These are phyloP conservation scores for Platypus cylindrus DNA, from an alignment of 2,888 invertebrate species.

Conservation along the genomic window DNA sequence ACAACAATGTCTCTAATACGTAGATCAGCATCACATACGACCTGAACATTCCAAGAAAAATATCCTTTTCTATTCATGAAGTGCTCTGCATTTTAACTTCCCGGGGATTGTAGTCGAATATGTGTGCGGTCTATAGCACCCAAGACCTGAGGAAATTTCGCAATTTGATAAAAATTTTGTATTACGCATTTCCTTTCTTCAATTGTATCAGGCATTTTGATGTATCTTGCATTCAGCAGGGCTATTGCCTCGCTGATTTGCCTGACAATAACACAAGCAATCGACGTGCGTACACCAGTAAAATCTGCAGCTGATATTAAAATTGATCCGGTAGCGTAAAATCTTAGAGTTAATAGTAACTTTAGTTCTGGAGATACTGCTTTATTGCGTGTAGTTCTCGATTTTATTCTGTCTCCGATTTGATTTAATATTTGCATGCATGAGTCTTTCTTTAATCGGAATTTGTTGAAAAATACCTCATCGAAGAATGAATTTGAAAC, in stretches of 20 bases:
- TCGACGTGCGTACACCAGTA: no score
- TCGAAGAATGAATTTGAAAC: no score
- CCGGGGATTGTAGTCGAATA: slow-evolving; percentile 22
- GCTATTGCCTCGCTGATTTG: no score
- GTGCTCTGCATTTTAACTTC: slow-evolving; percentile 18
- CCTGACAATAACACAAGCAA: no score
- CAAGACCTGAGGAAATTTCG: slow-evolving; percentile 16
- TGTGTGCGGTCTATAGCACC: slow-evolving; percentile 24
- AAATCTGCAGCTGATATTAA: no score
- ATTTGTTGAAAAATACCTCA: no score
- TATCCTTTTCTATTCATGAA: slow-evolving; percentile 20
- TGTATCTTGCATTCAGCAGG: no score
- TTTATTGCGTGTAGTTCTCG: no score
- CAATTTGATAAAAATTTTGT: slow-evolving; percentile 4
- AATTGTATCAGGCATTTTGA: no score
- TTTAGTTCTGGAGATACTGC: slow-evolving; percentile 3
- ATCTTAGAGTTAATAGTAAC: not conserved
- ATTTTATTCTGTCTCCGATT: no score
- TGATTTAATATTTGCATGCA: no score
- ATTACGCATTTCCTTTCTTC: not conserved
- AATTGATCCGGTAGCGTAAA: slow-evolving; percentile 5
- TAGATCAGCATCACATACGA: slow-evolving; percentile 16
- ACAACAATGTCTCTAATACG: slow-evolving; percentile 16
- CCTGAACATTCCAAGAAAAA: slow-evolving; percentile 23
- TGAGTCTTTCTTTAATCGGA: no score